These are phyloP conservation scores for Aurelia coerulea DNA, from an alignment of 30 jellyfish, hydroid and myxozoan species.

Conservation along the genomic window DNA sequence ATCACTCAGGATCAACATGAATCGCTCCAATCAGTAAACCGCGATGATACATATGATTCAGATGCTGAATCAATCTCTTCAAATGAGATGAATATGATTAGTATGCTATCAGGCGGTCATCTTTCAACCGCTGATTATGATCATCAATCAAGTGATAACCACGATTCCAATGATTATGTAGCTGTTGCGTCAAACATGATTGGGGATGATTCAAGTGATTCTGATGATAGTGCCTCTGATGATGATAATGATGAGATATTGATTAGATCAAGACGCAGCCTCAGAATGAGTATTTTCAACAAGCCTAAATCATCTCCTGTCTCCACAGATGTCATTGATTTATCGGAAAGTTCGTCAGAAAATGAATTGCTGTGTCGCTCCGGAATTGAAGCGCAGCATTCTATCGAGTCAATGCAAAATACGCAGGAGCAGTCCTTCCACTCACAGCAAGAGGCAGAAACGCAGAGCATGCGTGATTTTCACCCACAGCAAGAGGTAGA, in stretches of 20 bases:
- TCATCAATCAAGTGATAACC: too few species aligned
- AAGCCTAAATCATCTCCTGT: neutral
- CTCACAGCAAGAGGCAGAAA: constrained; percentile 1
- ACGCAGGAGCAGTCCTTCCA: too few species aligned
- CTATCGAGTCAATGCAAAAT: too few species aligned
- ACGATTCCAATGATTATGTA: too few species aligned
- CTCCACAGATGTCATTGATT: neutral
- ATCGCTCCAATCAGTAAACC: too few species aligned
- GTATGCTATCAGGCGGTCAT: constrained; percentile 25
- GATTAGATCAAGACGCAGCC: constrained; percentile 50
- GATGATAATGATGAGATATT: constrained; percentile 24
- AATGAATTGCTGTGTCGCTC: neutral
- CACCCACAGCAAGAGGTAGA: neutral
- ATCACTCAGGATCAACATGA: too few species aligned
- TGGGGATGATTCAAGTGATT: constrained; percentile 24
- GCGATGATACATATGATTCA: neutral
- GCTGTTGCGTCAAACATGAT: too few species aligned
- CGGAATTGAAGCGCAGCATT: too few species aligned
- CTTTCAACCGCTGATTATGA: constrained; percentile 1
- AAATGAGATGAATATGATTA: constrained; percentile 9
- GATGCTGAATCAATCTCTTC: constrained; percentile 39
- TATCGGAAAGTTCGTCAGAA: neutral
- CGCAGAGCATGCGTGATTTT: neutral
- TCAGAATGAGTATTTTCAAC: constrained; percentile 53
- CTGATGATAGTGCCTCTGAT: constrained; percentile 9